Evolutionary conservation across 1,140 invertebrate genomes (phyloP), one percentile per base, ranked within the genome.

Genomic region (Portunus trituberculatus): DNA sequence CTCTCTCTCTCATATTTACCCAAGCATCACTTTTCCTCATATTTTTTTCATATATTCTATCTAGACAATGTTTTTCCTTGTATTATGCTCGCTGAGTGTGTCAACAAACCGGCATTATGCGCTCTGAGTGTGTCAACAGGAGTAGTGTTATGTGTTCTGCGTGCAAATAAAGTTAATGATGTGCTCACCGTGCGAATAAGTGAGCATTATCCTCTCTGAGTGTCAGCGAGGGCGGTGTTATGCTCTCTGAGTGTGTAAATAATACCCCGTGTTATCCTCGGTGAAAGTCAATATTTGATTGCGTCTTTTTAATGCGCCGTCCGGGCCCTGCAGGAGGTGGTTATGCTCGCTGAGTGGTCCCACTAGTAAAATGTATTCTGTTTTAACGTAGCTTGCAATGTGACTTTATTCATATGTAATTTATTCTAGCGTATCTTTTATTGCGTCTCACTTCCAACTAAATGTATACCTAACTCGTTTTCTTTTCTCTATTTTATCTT

Each of bases 151-250:
- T 76, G 67, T 76, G n/a, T n/a, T n/a, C 67, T n/a, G 67, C 10
- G 67, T 76, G 67, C n/a, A 76, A 76, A 76, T 76, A 76, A 76
- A 25, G 67, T n/a, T 76, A 76, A 76, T 76, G 67, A 76, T 76
- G 67, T 76, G 67, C 67, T 76, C 67, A 76, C 67, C 20, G 67
- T n/a, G 67, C 20, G 67, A n/a, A 76, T n/a, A 76, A 25, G 67
- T 76, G 67, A 76, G n/a, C 67, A 76, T 76, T 76, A 76, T 76
- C 67, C 67, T 76, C 25, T 7, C 67, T 76, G 67, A 76, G 67
- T 76, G 67, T 76, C 67, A 76, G n/a, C 67, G 20, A 76, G 67
- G 4, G 6, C 4, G 67, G 20, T 76, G 67, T 76, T 76, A 76
- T 76, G n/a, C n/a, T 12, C 67, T n/a, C 67, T 76, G 67, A 76